Evolutionary conservation across 2,797 vertebrate species (phyloP), one percentile per base, ranked within the genome.

Genomic region (Oreochromis mossambicus): DNA sequence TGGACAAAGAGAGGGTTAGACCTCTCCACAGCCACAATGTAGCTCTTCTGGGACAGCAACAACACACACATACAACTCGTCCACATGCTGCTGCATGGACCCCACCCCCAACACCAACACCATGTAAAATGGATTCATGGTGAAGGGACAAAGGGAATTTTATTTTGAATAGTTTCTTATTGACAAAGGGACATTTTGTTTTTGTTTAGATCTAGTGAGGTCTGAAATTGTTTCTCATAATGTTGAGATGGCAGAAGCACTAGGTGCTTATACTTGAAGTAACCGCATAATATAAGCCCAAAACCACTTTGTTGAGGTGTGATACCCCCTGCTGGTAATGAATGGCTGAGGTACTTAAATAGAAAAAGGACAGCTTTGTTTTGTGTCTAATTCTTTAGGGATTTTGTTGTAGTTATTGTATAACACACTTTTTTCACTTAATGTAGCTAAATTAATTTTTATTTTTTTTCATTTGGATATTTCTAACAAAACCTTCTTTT

Each of bases 341-440:
- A 81, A 87, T 86, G 81, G 86, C 50, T 83, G 84, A 73, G 88
- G 84, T 86, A 76, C 63, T 73, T 83, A 76, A 75, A 86, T 78
- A 79, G 83, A 91, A 80, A 88, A 29, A 55, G 51, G 80, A 83
- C 85, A n/a, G 41, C 46, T 89, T 90, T 86, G 82, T 92, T 93
- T 93, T 85, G 48, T 90, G 83, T 91, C 83, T 88, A 84, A 93
- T 92, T 86, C 91, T 91, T 85, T 93, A 93, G 92, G 91, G 85
- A 90, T 92, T 87, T 86, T 87, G 79, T 90, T 81, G 94, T 96
- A 96, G 96, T 96, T 95, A 96, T 96, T 96, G 93, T 96, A 95
- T 96, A 96, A 95, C 92, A 89, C 77, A 21, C 4, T 66, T 5
- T 78, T 86, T 89, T 90, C 85, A 91, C 79, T 84, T 75, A 87